A percentile compares a stretch with the other conserved stretches of the same genome.
phyloP scores from a whole-genome alignment of 2,888 invertebrate genomes.

The Odontothrips loti region DNA sequence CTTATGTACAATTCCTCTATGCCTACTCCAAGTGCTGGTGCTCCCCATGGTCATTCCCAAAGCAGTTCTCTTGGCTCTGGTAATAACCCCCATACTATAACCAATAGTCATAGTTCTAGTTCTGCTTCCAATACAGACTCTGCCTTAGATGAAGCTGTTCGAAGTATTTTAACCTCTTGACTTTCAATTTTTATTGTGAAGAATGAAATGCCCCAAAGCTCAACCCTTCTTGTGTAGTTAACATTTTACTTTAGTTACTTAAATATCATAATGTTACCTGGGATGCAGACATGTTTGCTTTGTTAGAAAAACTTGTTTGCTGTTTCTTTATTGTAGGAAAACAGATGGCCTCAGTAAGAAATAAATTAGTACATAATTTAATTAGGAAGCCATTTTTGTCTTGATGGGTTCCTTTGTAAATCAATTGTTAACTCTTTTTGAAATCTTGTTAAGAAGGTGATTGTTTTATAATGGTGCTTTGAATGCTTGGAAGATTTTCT shows the following conservation, averaged over 20 bases:
- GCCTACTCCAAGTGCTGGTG: not conserved
- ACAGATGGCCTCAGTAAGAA: not conserved
- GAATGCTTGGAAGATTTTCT: not conserved
- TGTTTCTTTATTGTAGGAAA: not conserved
- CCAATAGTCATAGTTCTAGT: slow-evolving; percentile 8
- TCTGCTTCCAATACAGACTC: slow-evolving; percentile 5
- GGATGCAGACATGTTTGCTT: not conserved
- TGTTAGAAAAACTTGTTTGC: not conserved
- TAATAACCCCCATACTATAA: not conserved
- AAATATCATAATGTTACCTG: slow-evolving; percentile 11
- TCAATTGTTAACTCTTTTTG: not conserved
- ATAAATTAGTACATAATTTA: not conserved
- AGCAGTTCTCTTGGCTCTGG: not conserved
- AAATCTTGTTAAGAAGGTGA: slow-evolving; percentile 11
- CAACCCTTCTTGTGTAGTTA: not conserved
- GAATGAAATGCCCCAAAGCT: not conserved
- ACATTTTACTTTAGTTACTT: slow-evolving; percentile 2
- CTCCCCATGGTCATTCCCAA: not conserved
- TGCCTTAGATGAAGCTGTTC: slow-evolving; percentile 15
- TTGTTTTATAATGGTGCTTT: slow-evolving; percentile 13
- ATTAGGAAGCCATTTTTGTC: not conserved
- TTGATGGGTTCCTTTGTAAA: not conserved
- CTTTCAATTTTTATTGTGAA: not conserved
- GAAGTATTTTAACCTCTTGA: slow-evolving; percentile 26
- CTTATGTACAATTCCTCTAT: not conserved